Evolutionary conservation across 2,797 vertebrate species (phyloP).

Genomic region (Catostomus latipinnis): DNA sequence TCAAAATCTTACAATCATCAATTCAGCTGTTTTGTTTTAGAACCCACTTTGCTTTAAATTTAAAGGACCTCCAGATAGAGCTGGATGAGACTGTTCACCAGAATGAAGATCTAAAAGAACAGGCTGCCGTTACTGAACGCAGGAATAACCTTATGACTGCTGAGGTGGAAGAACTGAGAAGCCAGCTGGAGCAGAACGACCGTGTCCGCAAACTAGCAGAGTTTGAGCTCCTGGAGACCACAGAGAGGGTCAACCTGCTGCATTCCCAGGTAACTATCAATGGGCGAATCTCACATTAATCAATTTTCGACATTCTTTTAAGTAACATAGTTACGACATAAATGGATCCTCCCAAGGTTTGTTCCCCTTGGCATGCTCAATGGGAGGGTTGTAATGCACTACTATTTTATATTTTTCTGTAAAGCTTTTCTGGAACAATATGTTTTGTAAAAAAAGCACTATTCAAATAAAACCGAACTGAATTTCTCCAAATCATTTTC

Average conservation of each 20-base stretch:
- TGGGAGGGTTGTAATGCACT: too few species aligned
- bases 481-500: constrained; percentile 20
- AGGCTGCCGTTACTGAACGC: constrained; percentile 85
- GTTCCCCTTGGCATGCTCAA: too few species aligned
- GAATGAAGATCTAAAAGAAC: constrained; percentile 88
- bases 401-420: too few species aligned
- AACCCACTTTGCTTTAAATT: not conserved
- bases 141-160: constrained; percentile 84
- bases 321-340: too few species aligned
- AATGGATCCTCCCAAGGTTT: too few species aligned
- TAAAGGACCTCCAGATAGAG: constrained; percentile 87
- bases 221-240: constrained; percentile 88
- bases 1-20: not conserved
- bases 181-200: constrained; percentile 86
- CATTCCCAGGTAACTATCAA: constrained; percentile 84
- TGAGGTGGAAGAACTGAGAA: constrained; percentile 89
- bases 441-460: too few species aligned
- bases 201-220: constrained; percentile 88
- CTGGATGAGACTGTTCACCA: constrained; percentile 84
- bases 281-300: not conserved
- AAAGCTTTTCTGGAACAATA: too few species aligned
- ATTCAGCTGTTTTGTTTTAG: too few species aligned
- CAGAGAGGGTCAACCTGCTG: constrained; percentile 88
- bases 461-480: not conserved
- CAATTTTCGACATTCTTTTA: too few species aligned